These are phyloP conservation scores for Subacronicta megacephala DNA, from an alignment of 2,888 invertebrate species.

Conservation along the genomic window DNA sequence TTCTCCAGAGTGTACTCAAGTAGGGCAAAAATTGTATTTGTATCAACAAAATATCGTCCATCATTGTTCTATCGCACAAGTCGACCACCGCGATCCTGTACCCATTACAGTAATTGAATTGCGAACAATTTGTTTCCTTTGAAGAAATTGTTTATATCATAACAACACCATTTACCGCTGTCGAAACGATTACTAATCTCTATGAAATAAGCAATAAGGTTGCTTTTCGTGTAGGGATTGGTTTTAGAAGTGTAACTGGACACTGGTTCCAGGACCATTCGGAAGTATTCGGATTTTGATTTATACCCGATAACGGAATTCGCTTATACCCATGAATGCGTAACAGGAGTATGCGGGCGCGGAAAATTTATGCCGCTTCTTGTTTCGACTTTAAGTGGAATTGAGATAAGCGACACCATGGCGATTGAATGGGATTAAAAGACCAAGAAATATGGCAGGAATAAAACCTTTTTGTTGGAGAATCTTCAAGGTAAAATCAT, in stretches of 20 bases:
- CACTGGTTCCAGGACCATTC: conserved; percentile 37
- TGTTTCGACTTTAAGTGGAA: conserved; percentile 46
- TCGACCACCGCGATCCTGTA: conserved; percentile 47
- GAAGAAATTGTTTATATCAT: conserved; percentile 74
- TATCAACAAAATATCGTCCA: conserved; percentile 48
- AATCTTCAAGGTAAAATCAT: not conserved
- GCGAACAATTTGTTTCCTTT: conserved; percentile 74
- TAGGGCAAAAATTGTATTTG: conserved; percentile 25
- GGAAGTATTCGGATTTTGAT: conserved; percentile 63
- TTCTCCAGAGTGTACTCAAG: conserved; percentile 25
- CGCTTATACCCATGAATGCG: conserved; percentile 57
- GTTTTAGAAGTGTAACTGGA: conserved; percentile 17
- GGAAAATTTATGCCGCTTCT: conserved; percentile 57
- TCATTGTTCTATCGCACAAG: conserved; percentile 32
- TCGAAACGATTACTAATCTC: conserved; percentile 5
- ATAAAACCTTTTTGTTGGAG: not conserved
- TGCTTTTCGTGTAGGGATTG: conserved; percentile 26
- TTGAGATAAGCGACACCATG: conserved; percentile 27
- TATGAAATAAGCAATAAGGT: conserved; percentile 26
- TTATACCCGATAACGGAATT: conserved; percentile 63
- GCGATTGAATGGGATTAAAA: conserved; percentile 22
- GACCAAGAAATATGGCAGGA: not conserved
- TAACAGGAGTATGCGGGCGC: conserved; percentile 46
- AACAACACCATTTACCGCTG: conserved; percentile 34
- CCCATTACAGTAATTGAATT: conserved; percentile 76